Conservation (phyloP, 2,888 invertebrate genomes). For the Drosophila picticornis region DNA sequence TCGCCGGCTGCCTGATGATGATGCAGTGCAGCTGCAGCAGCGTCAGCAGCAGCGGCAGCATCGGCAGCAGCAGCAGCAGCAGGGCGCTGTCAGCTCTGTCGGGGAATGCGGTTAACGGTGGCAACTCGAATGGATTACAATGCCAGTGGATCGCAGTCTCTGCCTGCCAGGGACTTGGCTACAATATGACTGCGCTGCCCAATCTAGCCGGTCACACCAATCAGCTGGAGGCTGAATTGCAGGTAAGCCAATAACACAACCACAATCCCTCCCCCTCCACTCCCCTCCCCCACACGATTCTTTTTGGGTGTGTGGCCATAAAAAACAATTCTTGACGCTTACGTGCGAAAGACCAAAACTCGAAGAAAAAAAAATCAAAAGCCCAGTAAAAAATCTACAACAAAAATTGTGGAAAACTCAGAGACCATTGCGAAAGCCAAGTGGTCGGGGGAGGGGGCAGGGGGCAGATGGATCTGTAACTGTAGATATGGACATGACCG, state of each 20-base stretch:
- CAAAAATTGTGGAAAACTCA: constrained; percentile 53
- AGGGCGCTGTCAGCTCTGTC: constrained; percentile 1
- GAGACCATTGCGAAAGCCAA: constrained; percentile 52
- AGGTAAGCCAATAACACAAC: constrained; percentile 86
- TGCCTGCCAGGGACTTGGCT: constrained; percentile 92
- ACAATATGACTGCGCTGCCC: constrained; percentile 94
- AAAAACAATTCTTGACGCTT: constrained; percentile 79
- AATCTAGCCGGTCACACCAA: constrained; percentile 93
- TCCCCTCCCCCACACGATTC: constrained; percentile 23
- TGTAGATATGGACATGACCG: constrained; percentile 49
- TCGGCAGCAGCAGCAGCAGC: background rate
- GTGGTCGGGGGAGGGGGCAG: constrained; percentile 1
- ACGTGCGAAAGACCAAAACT: constrained; percentile 72
- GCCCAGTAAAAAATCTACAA: constrained; percentile 12
- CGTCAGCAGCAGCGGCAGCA: constrained; percentile 20
- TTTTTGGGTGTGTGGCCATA: constrained; percentile 64
- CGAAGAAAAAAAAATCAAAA: background rate
- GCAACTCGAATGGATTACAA: constrained; percentile 85
- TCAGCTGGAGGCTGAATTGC: constrained; percentile 92
- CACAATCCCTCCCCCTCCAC: background rate
- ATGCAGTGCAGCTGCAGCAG: constrained; percentile 26
- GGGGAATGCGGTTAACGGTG: constrained; percentile 39
- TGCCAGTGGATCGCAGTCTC: constrained; percentile 93
- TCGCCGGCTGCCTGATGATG: constrained; percentile 20
- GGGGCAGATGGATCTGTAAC: constrained; percentile 51